Base-by-base conservation (phyloP, 2,113 vertebrate genomes). In the Grammomys dolichurus region DNA sequence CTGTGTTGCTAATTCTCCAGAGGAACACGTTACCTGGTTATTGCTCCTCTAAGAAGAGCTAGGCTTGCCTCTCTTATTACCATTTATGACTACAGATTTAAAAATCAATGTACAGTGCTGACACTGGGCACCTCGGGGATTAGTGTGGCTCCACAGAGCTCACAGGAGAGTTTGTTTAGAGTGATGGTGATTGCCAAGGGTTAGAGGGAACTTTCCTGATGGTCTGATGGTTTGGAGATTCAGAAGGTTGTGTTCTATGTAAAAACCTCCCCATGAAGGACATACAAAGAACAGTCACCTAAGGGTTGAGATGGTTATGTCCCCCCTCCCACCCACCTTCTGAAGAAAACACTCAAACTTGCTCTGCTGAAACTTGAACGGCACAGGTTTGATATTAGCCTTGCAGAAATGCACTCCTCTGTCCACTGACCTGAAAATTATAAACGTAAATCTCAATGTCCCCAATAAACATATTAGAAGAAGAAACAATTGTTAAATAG, bases 21-120 rank as follows among this genome's bases (percentile, higher is more conserved):
- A 88, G 72, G 46, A 76, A 86, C 7, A 1, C 24, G 60, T 87
- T 56, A 60, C 33, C 60, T 92, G 20, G 10, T 48, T 43, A 72
- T 77, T 91, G 36, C 22, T 80, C 16, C 65, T 95, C 56, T 51
- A 1, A 16, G 9, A 22, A 73, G 73, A 87, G 28, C 93, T 89
- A 58, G 43, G 5, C 51, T 24, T 75, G 65, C 33, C 33, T 95
- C 12, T 51, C 88, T 96, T 78, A 90, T 90, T 91, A 17, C n/a
- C 51, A 63, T 85, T 94, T 81, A 85, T 94, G 56, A 48, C 46
- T 19, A 81, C 0, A 96, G 75, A 88, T 36, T 77, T 46, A 92
- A 93, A 95, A 95, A 90, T 95, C 87, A 96, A 69, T 72, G 72
- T 9, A 78, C 5, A 33, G 63, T 36, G 13, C 20, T 93, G 56